Evolutionary conservation across 2,113 vertebrate genomes (phyloP).

Genomic region (Tetrax tetrax): DNA sequence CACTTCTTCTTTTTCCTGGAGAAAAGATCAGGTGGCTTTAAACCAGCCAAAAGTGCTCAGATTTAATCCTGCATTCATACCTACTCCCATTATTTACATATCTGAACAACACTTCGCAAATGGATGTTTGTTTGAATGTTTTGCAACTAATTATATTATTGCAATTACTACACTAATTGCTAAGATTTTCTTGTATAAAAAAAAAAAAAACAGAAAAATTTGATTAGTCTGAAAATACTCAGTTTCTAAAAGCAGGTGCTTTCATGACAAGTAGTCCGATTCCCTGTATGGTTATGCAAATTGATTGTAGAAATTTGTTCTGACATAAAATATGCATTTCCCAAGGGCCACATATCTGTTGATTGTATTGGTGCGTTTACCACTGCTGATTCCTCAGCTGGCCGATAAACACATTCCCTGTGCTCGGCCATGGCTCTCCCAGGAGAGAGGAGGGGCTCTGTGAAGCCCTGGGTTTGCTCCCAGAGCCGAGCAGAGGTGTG

Average conservation of each 20-base stretch:
- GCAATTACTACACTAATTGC: not conserved
- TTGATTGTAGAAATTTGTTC: not conserved
- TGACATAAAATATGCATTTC: not conserved
- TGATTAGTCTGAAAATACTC: not conserved
- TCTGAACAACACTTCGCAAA: not conserved
- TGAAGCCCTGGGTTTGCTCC: not conserved
- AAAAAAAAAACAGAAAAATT: not conserved
- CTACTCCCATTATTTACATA: not conserved
- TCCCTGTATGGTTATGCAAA: not conserved
- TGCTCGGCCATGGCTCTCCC: not conserved
- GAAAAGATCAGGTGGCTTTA: not conserved
- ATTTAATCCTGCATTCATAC: not conserved
- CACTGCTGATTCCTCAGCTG: not conserved
- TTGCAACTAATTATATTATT: not conserved
- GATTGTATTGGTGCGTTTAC: not conserved
- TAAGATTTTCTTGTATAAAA: not conserved
- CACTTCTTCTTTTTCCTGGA: not conserved
- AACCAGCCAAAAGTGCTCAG: not conserved
- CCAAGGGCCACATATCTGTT: not conserved
- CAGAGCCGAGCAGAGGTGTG: rapidly evolving
- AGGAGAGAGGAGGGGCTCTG: not conserved
- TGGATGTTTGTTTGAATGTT: not conserved
- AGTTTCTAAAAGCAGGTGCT: not conserved
- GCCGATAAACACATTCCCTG: not conserved
- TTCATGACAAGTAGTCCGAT: not conserved